These are phyloP conservation scores for Parapristionchus giblindavisi DNA, from an alignment of 2,888 invertebrate genomes.

Conservation along the genomic window DNA sequence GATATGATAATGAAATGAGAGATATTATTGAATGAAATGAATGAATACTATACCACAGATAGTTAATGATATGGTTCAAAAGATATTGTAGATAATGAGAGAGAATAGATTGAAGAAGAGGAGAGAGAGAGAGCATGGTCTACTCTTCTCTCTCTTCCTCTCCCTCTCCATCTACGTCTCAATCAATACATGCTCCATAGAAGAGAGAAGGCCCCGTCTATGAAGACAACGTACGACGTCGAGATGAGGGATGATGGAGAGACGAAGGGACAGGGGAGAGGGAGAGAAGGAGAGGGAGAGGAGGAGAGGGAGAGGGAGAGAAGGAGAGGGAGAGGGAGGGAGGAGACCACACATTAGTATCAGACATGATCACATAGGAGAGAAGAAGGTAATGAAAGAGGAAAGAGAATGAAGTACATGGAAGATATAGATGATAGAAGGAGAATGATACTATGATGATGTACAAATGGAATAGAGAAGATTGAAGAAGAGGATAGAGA, in stretches of 20 bases:
- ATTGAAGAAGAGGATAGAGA: constrained; percentile 9
- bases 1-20: constrained; percentile 8
- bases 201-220: background rate
- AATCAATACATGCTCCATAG: background rate
- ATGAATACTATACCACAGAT: too few species aligned
- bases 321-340: background rate
- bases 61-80: too few species aligned
- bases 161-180: background rate
- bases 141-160: constrained; percentile 24
- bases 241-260: background rate
- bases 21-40: constrained; percentile 11
- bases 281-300: constrained; percentile 5
- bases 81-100: constrained; percentile 24
- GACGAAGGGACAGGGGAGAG: background rate
- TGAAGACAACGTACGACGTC: background rate
- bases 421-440: background rate
- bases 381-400: background rate
- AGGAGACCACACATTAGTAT: too few species aligned
- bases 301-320: background rate
- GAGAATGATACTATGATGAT: background rate
- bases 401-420: background rate
- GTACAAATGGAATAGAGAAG: background rate
- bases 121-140: constrained; percentile 31
- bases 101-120: constrained; percentile 32
- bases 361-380: background rate